Base-by-base conservation (phyloP, 2,888 invertebrate species). In the Eledona agricola region DNA sequence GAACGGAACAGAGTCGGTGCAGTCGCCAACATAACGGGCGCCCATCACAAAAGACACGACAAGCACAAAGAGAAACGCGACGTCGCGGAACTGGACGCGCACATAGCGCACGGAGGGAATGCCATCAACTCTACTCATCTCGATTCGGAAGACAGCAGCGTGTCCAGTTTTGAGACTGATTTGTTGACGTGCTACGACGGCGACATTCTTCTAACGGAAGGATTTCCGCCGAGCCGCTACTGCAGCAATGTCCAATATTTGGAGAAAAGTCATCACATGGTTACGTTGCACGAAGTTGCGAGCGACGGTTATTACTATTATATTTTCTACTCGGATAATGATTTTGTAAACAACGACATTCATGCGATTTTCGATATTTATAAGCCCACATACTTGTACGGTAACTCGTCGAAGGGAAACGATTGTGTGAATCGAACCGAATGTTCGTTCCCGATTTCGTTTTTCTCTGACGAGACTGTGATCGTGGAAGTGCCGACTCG, bases 241-340 rank as follows among this genome's bases (percentile, higher is more conserved):
- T 92, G 91, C 68, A 82, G 81, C 19, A 84, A 84, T 73, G 83
- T 88, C 0, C 82, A 83, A 62, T 88, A 86, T 64, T 79, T 90
- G 59, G 84, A 89, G 64, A 81, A 80, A 49, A 84, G 84, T 3
- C 83, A 84, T 13, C 87, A 87, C 58, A 85, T 89, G 79, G 78
- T 83, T 55, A 81, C 84, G 0, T 82, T 81, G 49, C 90, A 92
- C 65, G 83, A 89, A 59, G 87, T 92, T 12, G 78, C 81, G 20
- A 79, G 83, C 37, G 88, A 90, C 70, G 92, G 91, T 3, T 92
- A 92, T 76, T 93, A 92, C 72, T 93, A 93, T 76, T 93, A 92
- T 66, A 90, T 93, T 62, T 92, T 93, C 76, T 92, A 91, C 70
- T 91, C 90, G 65, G 90, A 93, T 72, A 91, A 92, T 76, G 91